phyloP scores from a whole-genome alignment of 2,888 invertebrate species.

The Tenodera sinensis region DNA sequence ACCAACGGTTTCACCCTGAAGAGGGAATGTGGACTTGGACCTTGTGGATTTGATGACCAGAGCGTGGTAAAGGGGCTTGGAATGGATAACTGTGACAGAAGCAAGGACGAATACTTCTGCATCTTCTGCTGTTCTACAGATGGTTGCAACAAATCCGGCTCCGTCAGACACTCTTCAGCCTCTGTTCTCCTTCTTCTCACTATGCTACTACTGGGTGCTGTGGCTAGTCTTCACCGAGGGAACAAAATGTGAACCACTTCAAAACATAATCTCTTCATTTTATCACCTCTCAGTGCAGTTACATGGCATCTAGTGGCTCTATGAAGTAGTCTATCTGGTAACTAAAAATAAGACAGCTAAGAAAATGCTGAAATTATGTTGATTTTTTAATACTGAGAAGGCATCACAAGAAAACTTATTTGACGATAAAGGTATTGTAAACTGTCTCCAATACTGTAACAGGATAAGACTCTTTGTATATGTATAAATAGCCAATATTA shows the following conservation, averaged over 20 bases:
- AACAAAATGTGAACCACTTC: background rate
- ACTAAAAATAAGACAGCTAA: no score
- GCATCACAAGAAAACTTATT: no score
- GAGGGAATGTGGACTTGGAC: slow-evolving; percentile 48
- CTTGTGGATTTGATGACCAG: slow-evolving; percentile 46
- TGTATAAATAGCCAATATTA: no score
- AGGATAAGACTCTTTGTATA: no score
- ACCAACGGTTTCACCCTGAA: slow-evolving; percentile 43
- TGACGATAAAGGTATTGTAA: no score
- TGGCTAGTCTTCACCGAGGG: background rate
- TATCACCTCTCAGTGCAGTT: background rate
- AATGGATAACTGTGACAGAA: slow-evolving; percentile 45
- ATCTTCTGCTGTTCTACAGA: slow-evolving; percentile 45
- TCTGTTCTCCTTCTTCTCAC: background rate
- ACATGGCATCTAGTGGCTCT: background rate
- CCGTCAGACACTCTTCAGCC: background rate
- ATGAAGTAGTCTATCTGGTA: no score
- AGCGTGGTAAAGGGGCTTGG: slow-evolving; percentile 44
- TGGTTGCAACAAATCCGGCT: slow-evolving; percentile 44
- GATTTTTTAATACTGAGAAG: no score
- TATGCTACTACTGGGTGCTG: background rate
- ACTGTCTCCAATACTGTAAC: no score
- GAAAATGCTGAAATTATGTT: no score
- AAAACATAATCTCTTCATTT: background rate
- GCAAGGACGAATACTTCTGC: slow-evolving; percentile 45